phyloP scores from a whole-genome alignment of 1,140 invertebrate genomes.

The Conus betulinus region DNA sequence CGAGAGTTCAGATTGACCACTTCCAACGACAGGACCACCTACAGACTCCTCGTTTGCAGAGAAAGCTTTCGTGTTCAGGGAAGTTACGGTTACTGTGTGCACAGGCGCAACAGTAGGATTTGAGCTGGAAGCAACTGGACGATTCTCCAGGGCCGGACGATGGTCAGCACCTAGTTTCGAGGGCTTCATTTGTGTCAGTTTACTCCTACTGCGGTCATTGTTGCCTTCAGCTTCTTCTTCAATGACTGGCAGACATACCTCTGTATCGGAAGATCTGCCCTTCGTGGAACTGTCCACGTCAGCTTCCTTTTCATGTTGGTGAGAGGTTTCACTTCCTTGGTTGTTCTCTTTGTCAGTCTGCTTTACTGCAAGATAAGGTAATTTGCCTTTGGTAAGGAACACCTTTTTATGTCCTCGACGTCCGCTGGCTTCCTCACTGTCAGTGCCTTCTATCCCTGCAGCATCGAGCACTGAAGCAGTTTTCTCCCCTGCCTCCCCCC shows the following conservation, averaged over 20 bases:
- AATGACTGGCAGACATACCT: background rate
- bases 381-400: background rate
- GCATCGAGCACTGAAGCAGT: background rate
- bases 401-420: background rate
- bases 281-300: background rate
- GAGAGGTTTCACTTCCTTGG: background rate
- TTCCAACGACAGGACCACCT: background rate
- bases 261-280: background rate
- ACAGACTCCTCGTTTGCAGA: background rate
- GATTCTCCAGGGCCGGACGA: background rate
- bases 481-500: background rate
- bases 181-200: background rate
- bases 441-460: background rate
- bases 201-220: background rate
- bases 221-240: background rate
- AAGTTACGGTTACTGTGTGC: background rate
- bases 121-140: background rate
- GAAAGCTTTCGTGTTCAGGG: conserved; percentile 6
- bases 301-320: background rate
- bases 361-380: background rate
- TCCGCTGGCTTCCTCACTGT: background rate
- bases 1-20: background rate
- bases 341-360: background rate
- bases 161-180: no score
- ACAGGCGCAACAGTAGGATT: background rate